phyloP scores from a whole-genome alignment of 2,888 invertebrate genomes.

The Diabrotica balteata region DNA sequence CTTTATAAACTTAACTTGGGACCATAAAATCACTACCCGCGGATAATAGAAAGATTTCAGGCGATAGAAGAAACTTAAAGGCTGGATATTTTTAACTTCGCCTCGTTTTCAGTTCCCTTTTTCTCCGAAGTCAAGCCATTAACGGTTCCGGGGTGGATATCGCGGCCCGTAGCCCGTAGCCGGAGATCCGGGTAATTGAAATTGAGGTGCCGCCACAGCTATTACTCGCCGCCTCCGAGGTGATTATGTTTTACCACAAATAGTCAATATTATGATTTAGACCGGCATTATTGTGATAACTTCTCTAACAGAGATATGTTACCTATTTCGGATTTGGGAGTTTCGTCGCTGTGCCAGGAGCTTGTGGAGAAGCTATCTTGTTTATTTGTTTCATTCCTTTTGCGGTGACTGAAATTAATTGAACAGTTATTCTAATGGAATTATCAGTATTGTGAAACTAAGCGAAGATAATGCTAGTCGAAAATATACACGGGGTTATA shows the following conservation, averaged over 20 bases:
- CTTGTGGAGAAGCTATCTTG: too few species aligned
- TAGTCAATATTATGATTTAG: slow-evolving; percentile 41
- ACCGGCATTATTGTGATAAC: slow-evolving; percentile 34
- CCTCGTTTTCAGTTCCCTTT: slow-evolving; percentile 12
- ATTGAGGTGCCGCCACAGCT: slow-evolving; percentile 44
- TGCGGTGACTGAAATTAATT: too few species aligned
- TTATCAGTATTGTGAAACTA: too few species aligned
- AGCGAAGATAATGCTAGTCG: too few species aligned
- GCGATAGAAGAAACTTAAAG: slow-evolving; percentile 5
- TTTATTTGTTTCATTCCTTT: too few species aligned
- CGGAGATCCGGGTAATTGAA: slow-evolving; percentile 43
- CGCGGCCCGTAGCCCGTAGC: slow-evolving; percentile 31
- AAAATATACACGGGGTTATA: too few species aligned
- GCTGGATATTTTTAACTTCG: slow-evolving; percentile 22
- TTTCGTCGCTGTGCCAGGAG: too few species aligned
- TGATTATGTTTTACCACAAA: slow-evolving; percentile 41
- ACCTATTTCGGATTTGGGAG: not conserved
- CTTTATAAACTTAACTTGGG: not conserved
- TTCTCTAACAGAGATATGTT: slow-evolving; percentile 8
- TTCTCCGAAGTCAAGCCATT: slow-evolving; percentile 25
- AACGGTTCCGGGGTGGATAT: slow-evolving; percentile 35
- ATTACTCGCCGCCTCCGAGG: slow-evolving; percentile 40
- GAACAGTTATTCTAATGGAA: too few species aligned
- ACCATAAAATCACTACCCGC: not conserved
- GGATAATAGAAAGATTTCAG: not conserved